These are phyloP conservation scores for Ophiodon elongatus DNA, from an alignment of 2,113 vertebrate genomes.

Conservation along the genomic window DNA sequence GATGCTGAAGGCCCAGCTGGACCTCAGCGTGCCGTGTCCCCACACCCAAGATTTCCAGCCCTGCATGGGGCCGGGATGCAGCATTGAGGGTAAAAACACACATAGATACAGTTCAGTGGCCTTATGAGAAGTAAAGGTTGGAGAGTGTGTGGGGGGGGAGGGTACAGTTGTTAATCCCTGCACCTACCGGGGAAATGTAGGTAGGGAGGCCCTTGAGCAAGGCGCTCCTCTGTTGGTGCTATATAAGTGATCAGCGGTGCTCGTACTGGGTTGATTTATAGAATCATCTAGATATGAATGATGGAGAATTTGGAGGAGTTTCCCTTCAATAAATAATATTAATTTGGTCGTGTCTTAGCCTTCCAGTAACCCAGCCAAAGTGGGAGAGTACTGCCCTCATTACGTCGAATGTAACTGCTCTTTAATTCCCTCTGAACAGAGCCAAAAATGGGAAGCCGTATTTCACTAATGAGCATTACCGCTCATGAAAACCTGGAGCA, in stretches of 20 bases:
- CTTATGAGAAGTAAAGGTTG: not conserved
- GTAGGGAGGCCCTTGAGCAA: not conserved
- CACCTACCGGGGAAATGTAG: not conserved
- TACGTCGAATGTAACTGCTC: constrained; percentile 11
- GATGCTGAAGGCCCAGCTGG: constrained; percentile 96
- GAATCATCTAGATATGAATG: not conserved
- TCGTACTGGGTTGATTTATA: not conserved
- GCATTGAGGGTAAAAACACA: constrained; percentile 88
- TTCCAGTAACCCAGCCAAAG: constrained; percentile 10
- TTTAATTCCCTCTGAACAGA: constrained; percentile 19
- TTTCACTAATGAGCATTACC: constrained; percentile 1
- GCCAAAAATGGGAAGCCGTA: not conserved
- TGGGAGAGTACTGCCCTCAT: constrained; percentile 8
- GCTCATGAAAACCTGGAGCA: not conserved
- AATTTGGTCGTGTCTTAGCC: not conserved
- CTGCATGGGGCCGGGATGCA: constrained; percentile 96
- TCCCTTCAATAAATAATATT: constrained; percentile 28
- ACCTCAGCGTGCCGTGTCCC: constrained; percentile 92
- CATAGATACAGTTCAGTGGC: not conserved
- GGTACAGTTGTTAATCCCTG: not conserved
- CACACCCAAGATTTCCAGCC: constrained; percentile 97
- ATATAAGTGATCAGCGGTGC: not conserved
- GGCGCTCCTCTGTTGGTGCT: not conserved
- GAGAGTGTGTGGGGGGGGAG: not conserved
- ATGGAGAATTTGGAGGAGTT: not conserved